Percentiles rank a stretch among this genome's conserved stretches.
Evolutionary conservation across 2,888 invertebrate species (phyloP).

Genomic region (Druceiella hillmani): DNA sequence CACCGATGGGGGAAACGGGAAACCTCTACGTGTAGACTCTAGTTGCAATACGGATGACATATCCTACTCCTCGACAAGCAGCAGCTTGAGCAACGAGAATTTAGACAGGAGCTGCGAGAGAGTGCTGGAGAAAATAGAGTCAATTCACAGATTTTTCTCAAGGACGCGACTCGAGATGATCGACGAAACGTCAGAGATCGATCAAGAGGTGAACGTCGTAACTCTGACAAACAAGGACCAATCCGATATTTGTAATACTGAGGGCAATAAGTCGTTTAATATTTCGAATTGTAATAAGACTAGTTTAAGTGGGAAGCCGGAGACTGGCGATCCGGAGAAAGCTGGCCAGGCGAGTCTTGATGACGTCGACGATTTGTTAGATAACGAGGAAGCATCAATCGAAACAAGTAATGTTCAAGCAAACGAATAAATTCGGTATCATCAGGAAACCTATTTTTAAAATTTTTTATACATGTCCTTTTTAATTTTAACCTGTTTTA

Average conservation of each 20-base stretch:
- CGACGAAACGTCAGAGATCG: slow-evolving; percentile 41
- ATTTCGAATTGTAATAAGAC: too few species aligned
- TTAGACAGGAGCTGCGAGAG: slow-evolving; percentile 36
- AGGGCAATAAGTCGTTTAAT: too few species aligned
- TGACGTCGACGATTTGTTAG: slow-evolving; percentile 43
- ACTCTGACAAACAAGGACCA: too few species aligned
- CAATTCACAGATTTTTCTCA: slow-evolving; percentile 42
- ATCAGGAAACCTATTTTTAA: too few species aligned
- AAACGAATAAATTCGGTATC: too few species aligned
- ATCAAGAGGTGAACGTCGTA: slow-evolving; percentile 31
- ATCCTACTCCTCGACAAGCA: slow-evolving; percentile 29
- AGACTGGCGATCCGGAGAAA: slow-evolving; percentile 28
- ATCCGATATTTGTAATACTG: slow-evolving; percentile 9
- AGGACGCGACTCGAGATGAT: slow-evolving; percentile 45
- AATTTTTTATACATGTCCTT: too few species aligned
- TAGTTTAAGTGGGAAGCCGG: slow-evolving; percentile 6
- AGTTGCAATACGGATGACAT: slow-evolving; percentile 44
- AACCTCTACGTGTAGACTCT: too few species aligned
- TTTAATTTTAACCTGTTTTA: too few species aligned
- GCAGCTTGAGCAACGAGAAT: too few species aligned
- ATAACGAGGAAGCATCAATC: too few species aligned
- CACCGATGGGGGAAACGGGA: too few species aligned
- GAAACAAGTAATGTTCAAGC: too few species aligned
- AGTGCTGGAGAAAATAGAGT: slow-evolving; percentile 42
- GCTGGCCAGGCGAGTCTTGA: slow-evolving; percentile 42